phyloP scores from a whole-genome alignment of 2,797 vertebrate species.

The Catamblyrhynchus diadema region DNA sequence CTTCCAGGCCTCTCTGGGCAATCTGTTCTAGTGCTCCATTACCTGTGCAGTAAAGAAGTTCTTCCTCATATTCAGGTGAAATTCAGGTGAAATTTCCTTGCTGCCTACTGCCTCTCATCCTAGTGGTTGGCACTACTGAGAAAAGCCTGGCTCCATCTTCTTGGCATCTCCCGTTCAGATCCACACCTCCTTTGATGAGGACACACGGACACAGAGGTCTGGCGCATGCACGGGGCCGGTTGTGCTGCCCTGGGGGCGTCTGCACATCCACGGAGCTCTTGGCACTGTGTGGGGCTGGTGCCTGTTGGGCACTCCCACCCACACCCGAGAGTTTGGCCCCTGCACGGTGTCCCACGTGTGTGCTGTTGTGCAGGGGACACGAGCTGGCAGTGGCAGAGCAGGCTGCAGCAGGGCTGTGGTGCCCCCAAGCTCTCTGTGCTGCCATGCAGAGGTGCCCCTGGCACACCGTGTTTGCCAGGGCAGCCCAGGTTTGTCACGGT shows the following conservation, averaged over 20 bases:
- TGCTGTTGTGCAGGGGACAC: neutral
- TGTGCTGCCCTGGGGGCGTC: neutral
- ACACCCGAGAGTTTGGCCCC: neutral
- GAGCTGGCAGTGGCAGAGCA: neutral
- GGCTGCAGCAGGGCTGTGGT: neutral
- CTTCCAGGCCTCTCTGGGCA: neutral
- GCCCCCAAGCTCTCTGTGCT: neutral
- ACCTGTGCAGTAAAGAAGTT: rapidly evolving
- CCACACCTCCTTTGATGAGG: rapidly evolving
- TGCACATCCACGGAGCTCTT: neutral
- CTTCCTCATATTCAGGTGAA: neutral
- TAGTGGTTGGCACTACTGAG: neutral
- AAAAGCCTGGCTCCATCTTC: neutral
- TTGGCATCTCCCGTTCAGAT: neutral
- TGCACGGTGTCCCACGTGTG: neutral
- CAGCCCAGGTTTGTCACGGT: neutral
- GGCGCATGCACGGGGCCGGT: rapidly evolving
- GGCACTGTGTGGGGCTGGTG: neutral
- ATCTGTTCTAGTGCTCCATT: no score
- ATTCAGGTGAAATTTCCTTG: neutral
- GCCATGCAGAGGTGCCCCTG: rapidly evolving
- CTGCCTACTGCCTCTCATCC: neutral
- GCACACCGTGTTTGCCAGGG: neutral
- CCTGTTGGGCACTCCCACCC: neutral
- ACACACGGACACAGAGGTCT: neutral